These are phyloP conservation scores for Cyphomyrus plagiostoma DNA, from an alignment of 2,113 vertebrate genomes.

Conservation along the genomic window DNA sequence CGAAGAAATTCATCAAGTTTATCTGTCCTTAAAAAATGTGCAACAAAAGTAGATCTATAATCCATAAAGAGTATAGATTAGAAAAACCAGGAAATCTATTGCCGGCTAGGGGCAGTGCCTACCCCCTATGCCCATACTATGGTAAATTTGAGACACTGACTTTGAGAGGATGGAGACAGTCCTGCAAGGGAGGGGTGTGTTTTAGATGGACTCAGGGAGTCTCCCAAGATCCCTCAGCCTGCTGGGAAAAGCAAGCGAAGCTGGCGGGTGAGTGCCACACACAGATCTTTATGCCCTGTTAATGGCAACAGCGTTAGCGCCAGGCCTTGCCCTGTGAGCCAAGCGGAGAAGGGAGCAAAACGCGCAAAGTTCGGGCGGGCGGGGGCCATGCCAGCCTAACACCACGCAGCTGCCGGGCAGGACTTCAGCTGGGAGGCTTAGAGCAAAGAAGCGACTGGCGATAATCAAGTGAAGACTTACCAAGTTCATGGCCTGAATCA, in stretches of 20 bases:
- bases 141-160: neutral
- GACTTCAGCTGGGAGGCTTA: neutral
- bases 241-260: neutral
- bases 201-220: neutral
- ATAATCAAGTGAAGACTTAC: conserved; percentile 72
- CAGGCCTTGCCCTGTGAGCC: neutral
- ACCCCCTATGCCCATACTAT: neutral
- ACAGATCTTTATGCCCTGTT: neutral
- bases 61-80: neutral
- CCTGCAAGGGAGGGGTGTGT: neutral
- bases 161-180: neutral
- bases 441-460: conserved; percentile 23
- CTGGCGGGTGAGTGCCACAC: neutral
- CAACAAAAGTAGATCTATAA: neutral
- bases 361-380: neutral
- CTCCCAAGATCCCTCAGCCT: conserved; percentile 14
- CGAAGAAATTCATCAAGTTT: neutral
- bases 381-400: conserved; percentile 4
- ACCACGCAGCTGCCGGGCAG: neutral
- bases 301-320: neutral
- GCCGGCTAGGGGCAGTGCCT: neutral
- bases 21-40: neutral
- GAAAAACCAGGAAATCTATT: neutral
- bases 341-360: neutral
- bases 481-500: conserved; percentile 93